Percentiles rank a stretch among this genome's conserved stretches.
These are phyloP conservation scores for Anguilla japonica DNA, from an alignment of 2,113 vertebrate genomes.

Conservation along the genomic window DNA sequence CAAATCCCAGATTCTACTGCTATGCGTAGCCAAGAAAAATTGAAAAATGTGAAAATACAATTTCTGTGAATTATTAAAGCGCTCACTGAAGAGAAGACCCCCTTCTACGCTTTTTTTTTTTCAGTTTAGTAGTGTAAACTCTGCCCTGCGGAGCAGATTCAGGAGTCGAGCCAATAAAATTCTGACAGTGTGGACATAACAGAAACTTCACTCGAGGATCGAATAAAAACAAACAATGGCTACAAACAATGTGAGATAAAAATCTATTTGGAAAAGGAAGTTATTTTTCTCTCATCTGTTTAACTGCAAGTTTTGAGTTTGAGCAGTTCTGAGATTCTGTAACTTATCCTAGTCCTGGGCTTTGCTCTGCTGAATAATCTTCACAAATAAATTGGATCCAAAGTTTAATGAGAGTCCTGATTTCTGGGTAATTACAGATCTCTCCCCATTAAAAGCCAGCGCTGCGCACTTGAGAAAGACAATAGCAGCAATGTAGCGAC, in stretches of 20 bases:
- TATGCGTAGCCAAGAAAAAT: not conserved
- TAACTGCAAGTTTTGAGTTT: not conserved
- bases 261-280: not conserved
- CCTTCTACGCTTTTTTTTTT: not conserved
- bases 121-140: not conserved
- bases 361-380: not conserved
- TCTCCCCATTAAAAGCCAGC: slow-evolving; percentile 41
- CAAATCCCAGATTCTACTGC: not conserved
- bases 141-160: not conserved
- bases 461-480: slow-evolving; percentile 27
- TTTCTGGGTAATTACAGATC: slow-evolving; percentile 33
- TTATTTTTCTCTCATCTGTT: not conserved
- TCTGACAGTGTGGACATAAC: not conserved
- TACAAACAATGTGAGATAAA: not conserved
- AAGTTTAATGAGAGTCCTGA: slow-evolving; percentile 36
- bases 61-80: slow-evolving; percentile 14
- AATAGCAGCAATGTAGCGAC: slow-evolving; percentile 28
- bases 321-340: not conserved
- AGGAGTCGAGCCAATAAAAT: not conserved
- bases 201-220: not conserved
- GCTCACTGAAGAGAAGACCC: not conserved
- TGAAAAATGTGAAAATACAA: not conserved
- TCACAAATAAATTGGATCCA: not conserved
- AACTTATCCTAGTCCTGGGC: not conserved
- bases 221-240: not conserved